Conservation (phyloP, 2,113 vertebrate genomes). For the Syrmaticus mikado region DNA sequence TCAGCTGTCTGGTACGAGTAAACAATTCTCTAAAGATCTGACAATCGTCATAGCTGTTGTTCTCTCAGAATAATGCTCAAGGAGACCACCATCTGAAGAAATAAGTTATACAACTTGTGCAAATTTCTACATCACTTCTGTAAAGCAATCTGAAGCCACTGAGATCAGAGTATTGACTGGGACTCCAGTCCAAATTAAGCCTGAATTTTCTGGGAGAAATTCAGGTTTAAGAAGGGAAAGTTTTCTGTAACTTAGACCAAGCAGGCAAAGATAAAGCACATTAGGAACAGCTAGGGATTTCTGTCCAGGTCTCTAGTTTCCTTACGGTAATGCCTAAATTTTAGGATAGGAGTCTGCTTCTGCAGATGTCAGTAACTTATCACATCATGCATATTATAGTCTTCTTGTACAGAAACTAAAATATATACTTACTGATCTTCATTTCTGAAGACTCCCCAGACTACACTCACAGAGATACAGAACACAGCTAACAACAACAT, state of each 20-base stretch:
- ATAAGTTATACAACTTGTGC: background rate
- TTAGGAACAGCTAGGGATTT: background rate
- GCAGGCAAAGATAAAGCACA: background rate
- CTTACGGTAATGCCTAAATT: background rate
- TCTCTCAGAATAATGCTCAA: background rate
- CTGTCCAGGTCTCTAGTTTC: background rate
- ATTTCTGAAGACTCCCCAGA: constrained; percentile 93
- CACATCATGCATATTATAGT: background rate
- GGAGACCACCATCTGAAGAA: background rate
- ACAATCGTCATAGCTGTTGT: background rate
- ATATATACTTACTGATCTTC: constrained; percentile 90
- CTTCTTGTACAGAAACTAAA: background rate
- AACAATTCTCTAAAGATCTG: background rate
- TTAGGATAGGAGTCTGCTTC: background rate
- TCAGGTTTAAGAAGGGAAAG: background rate
- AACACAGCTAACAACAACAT: constrained; percentile 86
- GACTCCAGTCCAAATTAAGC: background rate
- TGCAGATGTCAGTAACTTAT: background rate
- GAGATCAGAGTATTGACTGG: background rate
- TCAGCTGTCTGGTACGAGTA: background rate
- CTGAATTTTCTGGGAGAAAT: background rate
- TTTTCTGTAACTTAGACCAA: background rate
- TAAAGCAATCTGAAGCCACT: background rate
- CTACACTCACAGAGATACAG: constrained; percentile 84
- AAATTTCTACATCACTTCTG: background rate